Evolutionary conservation across 2,888 invertebrate species (phyloP).

Genomic region (Nemoura dubitans): DNA sequence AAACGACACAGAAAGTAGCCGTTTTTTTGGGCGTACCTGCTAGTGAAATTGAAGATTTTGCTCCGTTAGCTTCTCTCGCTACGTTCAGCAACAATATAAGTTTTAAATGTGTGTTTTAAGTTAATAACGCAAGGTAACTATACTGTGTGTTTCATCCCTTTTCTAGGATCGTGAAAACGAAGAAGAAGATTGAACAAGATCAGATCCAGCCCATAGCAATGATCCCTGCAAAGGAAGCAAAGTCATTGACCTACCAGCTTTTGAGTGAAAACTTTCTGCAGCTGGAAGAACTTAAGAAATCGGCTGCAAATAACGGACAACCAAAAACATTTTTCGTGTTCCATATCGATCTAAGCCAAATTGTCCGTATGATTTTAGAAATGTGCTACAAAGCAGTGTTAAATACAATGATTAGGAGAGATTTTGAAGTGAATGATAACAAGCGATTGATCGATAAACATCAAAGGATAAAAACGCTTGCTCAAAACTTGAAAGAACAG

Average conservation of each 20-base stretch:
- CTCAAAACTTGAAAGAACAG: constrained; percentile 79
- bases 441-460: constrained; percentile 87
- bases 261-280: constrained; percentile 79
- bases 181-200: constrained; percentile 89
- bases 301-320: constrained; percentile 73
- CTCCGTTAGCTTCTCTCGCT: too few relatives aligned
- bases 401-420: constrained; percentile 74
- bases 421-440: constrained; percentile 72
- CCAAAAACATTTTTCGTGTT: constrained; percentile 84
- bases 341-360: constrained; percentile 74
- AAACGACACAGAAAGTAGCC: too few relatives aligned
- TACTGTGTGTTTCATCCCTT: constrained; percentile 46
- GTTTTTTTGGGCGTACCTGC: too few relatives aligned
- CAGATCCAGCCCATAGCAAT: constrained; percentile 91
- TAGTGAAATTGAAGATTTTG: too few relatives aligned
- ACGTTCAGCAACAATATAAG: too few relatives aligned
- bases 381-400: constrained; percentile 75
- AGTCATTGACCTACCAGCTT: constrained; percentile 84
- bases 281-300: constrained; percentile 77
- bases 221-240: constrained; percentile 94
- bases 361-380: constrained; percentile 75
- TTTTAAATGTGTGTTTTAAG: too few relatives aligned
- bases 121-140: too few relatives aligned
- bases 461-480: constrained; percentile 82
- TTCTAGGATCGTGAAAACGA: constrained; percentile 67